A percentile compares a stretch with the other conserved stretches of the same genome.
These are phyloP conservation scores for Cheilosia vernalis DNA, from an alignment of 2,888 invertebrate genomes.

Conservation along the genomic window DNA sequence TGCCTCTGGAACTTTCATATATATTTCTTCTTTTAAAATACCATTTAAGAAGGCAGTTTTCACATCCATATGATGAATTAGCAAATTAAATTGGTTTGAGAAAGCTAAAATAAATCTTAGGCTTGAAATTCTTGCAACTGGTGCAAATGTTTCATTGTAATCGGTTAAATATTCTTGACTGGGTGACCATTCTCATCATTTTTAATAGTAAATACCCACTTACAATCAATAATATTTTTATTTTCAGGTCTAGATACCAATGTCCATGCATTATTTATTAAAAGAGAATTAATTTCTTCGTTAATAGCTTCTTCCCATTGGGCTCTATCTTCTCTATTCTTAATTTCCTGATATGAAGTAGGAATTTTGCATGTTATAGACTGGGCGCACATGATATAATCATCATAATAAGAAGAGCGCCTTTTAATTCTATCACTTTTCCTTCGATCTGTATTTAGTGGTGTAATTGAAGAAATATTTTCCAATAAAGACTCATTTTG, in stretches of 20 bases:
- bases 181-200: no score
- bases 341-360: slow-evolving; percentile 60
- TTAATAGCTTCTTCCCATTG: slow-evolving; percentile 69
- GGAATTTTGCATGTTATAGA: slow-evolving; percentile 61
- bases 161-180: no score
- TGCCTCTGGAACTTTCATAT: no score
- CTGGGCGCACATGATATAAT: slow-evolving; percentile 54
- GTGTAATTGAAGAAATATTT: background rate
- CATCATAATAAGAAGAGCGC: slow-evolving; percentile 38
- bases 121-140: no score
- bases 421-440: slow-evolving; percentile 36
- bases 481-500: slow-evolving; percentile 11
- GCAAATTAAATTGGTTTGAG: no score
- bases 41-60: no score
- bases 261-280: slow-evolving; percentile 66
- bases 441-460: slow-evolving; percentile 4
- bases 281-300: slow-evolving; percentile 69
- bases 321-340: slow-evolving; percentile 54
- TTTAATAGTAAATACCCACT: slow-evolving; percentile 12
- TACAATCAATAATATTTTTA: slow-evolving; percentile 69
- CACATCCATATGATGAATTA: no score
- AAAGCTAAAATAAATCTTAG: no score
- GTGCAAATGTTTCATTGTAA: no score
- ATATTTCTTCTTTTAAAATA: no score
- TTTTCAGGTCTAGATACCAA: slow-evolving; percentile 64